Percentiles rank a stretch among this genome's conserved stretches.
Evolutionary conservation across 2,797 vertebrate genomes (phyloP).

Genomic region (Mallotus villosus): DNA sequence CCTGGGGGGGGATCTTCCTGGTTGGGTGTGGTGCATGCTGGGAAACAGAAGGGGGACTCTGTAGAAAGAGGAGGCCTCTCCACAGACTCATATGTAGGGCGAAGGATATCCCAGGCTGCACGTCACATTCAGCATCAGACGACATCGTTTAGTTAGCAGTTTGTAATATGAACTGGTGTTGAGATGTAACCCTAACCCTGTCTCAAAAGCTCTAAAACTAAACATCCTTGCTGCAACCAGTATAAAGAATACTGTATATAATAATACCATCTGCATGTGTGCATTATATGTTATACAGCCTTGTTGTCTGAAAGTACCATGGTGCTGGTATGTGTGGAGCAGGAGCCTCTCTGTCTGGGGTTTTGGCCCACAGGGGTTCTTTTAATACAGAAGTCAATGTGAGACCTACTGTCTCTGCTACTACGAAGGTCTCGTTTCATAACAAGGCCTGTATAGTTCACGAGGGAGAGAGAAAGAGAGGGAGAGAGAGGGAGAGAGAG

Average conservation of each 20-base stretch:
- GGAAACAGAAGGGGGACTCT: not conserved
- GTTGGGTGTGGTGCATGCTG: conserved; percentile 6
- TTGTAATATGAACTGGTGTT: not conserved
- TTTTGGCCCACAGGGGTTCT: not conserved
- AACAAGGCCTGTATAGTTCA: not conserved
- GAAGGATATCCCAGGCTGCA: conserved; percentile 17
- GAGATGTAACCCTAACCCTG: not conserved
- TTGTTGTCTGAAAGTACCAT: not conserved
- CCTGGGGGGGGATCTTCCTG: not conserved
- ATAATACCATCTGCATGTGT: too few species aligned
- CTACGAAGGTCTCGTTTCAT: not conserved
- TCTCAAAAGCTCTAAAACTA: not conserved
- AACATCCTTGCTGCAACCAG: too few species aligned
- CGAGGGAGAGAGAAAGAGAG: not conserved
- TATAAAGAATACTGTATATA: too few species aligned
- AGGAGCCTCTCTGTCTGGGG: not conserved
- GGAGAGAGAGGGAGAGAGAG: not conserved
- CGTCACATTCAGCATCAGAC: not conserved
- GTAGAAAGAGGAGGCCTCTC: conserved; percentile 11
- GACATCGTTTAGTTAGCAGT: not conserved
- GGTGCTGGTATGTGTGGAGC: not conserved
- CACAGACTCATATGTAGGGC: not conserved
- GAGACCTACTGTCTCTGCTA: not conserved
- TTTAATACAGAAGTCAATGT: not conserved
- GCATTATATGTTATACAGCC: not conserved